phyloP scores from a whole-genome alignment of 2,888 invertebrate species.

The Sphinx pinastri region DNA sequence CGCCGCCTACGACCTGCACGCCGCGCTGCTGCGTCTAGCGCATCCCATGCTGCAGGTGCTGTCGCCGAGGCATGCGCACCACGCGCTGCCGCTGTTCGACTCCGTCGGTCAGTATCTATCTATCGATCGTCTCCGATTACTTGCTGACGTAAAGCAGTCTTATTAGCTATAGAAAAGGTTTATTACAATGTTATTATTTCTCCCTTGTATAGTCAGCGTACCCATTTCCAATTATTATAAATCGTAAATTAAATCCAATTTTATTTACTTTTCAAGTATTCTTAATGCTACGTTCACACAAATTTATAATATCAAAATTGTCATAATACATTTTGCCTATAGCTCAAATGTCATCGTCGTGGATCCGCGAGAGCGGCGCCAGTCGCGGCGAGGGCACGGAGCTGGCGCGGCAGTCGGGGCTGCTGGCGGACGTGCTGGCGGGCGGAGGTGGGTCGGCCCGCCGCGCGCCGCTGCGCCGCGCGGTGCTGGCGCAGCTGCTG shows the following conservation, averaged over 20 bases:
- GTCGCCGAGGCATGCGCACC: conserved; percentile 85
- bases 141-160: too few relatives aligned
- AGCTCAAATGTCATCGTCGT: conserved; percentile 63
- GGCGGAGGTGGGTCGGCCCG: conserved; percentile 85
- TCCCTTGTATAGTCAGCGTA: too few relatives aligned
- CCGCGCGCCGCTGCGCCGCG: conserved; percentile 86
- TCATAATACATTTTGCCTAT: conserved; percentile 36
- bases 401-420: conserved; percentile 83
- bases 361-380: conserved; percentile 81
- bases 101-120: conserved; percentile 71
- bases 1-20: conserved; percentile 56
- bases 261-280: too few relatives aligned
- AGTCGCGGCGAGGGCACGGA: conserved; percentile 82
- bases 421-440: conserved; percentile 87
- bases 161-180: too few relatives aligned
- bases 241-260: too few relatives aligned
- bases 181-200: too few relatives aligned
- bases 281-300: too few relatives aligned
- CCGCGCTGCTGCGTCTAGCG: conserved; percentile 85
- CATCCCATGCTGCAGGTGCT: conserved; percentile 88
- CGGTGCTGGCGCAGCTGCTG: conserved; percentile 88
- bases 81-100: conserved; percentile 88
- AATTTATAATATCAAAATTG: too few relatives aligned
- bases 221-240: too few relatives aligned
- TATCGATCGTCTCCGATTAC: too few relatives aligned